Percentiles rank a stretch among this genome's conserved stretches.
Conservation (phyloP, 2,797 vertebrate genomes). For the Argentina silus region DNA sequence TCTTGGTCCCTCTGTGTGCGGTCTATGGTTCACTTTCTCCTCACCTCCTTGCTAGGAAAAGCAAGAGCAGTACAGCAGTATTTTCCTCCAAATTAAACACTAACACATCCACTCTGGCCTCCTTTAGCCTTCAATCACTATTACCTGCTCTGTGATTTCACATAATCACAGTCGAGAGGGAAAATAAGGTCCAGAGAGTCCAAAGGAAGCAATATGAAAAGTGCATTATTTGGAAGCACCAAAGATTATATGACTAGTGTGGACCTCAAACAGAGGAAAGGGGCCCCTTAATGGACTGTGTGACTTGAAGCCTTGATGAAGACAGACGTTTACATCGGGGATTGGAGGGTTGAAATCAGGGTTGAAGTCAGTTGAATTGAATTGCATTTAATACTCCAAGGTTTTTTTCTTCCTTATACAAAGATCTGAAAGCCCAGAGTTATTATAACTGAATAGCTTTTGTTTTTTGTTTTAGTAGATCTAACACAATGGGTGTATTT, state of each 20-base stretch:
- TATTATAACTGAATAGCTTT: constrained; percentile 31
- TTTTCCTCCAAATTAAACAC: constrained; percentile 8
- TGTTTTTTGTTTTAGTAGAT: constrained; percentile 35
- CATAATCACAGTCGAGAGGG: neutral
- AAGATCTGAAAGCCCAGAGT: constrained; percentile 18
- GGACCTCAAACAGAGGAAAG: constrained; percentile 18
- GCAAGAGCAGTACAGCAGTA: neutral
- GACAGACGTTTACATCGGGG: constrained; percentile 42
- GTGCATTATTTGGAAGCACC: constrained; percentile 2
- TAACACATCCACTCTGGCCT: constrained; percentile 13
- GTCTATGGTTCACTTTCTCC: constrained; percentile 9
- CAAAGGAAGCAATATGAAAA: constrained; percentile 1
- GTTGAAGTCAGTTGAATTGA: constrained; percentile 30
- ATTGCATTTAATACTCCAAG: constrained; percentile 31
- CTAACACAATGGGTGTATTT: constrained; percentile 19
- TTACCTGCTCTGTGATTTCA: neutral
- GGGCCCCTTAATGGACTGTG: neutral
- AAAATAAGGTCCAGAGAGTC: neutral
- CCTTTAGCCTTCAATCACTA: neutral
- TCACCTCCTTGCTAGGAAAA: constrained; percentile 7
- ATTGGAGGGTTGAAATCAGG: constrained; percentile 24
- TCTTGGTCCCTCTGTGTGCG: constrained; percentile 14
- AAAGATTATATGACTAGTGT: neutral
- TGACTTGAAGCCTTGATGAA: neutral
- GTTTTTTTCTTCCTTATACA: constrained; percentile 25